phyloP scores from a whole-genome alignment of 2,888 invertebrate species.

The Nomada ruficornis region DNA sequence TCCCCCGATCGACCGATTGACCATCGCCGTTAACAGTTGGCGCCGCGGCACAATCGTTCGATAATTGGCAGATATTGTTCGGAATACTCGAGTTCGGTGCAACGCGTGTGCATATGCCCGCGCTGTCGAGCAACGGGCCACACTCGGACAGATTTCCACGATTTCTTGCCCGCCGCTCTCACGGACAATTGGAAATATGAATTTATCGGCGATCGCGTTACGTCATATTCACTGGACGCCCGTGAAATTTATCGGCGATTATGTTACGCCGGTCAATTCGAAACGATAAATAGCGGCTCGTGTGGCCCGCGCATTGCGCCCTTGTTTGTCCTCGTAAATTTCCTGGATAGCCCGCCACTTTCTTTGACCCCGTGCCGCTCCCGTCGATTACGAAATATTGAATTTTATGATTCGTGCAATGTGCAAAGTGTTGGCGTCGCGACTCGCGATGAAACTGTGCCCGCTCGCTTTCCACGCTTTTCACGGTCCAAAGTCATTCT shows the following conservation, averaged over 20 bases:
- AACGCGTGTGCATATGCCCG: slow-evolving; percentile 37
- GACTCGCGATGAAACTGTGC: no score
- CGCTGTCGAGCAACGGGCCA: not conserved
- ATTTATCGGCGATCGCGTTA: slow-evolving; percentile 82
- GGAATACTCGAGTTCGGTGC: slow-evolving; percentile 60
- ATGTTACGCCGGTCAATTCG: slow-evolving; percentile 59
- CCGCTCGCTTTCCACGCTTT: not conserved
- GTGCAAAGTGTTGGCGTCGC: no score
- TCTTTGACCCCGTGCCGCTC: no score
- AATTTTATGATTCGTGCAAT: not conserved
- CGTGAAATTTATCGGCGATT: slow-evolving; percentile 82
- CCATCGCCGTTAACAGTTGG: slow-evolving; percentile 80
- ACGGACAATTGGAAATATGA: slow-evolving; percentile 80
- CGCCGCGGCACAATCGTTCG: slow-evolving; percentile 77
- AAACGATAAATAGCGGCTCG: slow-evolving; percentile 15
- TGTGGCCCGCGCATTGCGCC: not conserved
- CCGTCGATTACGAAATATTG: not conserved
- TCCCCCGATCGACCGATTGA: slow-evolving; percentile 72
- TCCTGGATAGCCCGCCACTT: slow-evolving; percentile 47
- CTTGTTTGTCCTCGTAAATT: slow-evolving; percentile 80
- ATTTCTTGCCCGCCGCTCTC: slow-evolving; percentile 80
- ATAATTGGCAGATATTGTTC: slow-evolving; percentile 83
- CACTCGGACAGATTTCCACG: slow-evolving; percentile 65
- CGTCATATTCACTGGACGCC: slow-evolving; percentile 26
- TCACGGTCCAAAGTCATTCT: not conserved